These are phyloP conservation scores for Thaumatotibia leucotreta DNA, from an alignment of 1,140 invertebrate genomes.

Conservation along the genomic window DNA sequence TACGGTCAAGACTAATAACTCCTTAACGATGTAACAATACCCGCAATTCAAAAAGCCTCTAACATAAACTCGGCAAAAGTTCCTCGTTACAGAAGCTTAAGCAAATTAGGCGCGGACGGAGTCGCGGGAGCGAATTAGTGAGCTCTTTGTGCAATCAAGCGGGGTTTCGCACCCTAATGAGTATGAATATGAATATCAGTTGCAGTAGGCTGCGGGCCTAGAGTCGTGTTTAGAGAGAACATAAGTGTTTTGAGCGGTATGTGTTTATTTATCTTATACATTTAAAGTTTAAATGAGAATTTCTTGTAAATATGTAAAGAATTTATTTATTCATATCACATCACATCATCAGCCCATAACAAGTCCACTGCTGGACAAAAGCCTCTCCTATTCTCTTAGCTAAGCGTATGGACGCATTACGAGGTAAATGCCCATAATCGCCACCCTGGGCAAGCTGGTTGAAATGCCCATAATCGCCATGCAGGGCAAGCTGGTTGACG, in stretches of 20 bases:
- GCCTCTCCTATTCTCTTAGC: too few species aligned
- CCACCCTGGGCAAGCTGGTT: too few species aligned
- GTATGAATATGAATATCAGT: conserved; percentile 66
- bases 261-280: not conserved
- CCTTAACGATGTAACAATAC: not conserved
- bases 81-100: conserved; percentile 42
- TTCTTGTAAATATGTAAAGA: too few species aligned
- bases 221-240: not conserved
- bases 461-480: too few species aligned
- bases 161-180: conserved; percentile 70
- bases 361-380: too few species aligned
- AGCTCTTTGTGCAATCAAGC: conserved; percentile 77
- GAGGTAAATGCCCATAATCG: too few species aligned
- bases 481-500: too few species aligned
- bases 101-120: conserved; percentile 52
- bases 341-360: too few species aligned
- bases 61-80: conserved; percentile 26
- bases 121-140: conserved; percentile 67
- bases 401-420: too few species aligned
- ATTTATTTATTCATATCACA: too few species aligned
- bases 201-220: conserved; percentile 1
- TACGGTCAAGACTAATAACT: not conserved
- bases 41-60: not conserved
- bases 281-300: too few species aligned
- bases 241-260: not conserved